These are phyloP conservation scores for Alviniconcha strummeri DNA, from an alignment of 2,888 invertebrate species.

Conservation along the genomic window DNA sequence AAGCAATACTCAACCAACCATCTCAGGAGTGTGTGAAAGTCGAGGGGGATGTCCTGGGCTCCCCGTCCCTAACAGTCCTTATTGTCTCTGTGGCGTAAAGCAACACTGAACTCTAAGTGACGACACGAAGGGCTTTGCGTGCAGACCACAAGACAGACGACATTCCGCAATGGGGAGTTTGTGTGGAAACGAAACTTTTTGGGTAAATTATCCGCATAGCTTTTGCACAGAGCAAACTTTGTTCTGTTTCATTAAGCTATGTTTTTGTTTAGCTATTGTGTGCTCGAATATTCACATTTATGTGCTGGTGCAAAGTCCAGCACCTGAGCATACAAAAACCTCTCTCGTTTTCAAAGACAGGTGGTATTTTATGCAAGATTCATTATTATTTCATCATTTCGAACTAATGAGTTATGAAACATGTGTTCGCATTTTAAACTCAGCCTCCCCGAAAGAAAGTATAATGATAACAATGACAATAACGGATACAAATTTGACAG, in stretches of 20 bases:
- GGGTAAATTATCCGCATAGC: not conserved
- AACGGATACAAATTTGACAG: not conserved
- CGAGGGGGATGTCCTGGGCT: no score
- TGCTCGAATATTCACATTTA: not conserved
- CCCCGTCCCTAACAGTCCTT: no score
- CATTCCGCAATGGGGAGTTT: not conserved
- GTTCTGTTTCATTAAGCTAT: not conserved
- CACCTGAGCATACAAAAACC: not conserved
- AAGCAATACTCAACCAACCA: no score
- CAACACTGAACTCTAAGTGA: no score
- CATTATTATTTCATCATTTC: not conserved
- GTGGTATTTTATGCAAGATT: not conserved
- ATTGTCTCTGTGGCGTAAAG: no score
- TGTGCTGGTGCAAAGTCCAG: not conserved
- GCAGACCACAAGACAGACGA: no score
- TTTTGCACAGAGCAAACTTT: no score
- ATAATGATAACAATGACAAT: not conserved
- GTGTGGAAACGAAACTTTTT: slow-evolving; percentile 22
- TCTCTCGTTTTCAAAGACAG: no score
- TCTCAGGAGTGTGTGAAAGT: no score
- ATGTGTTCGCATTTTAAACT: not conserved
- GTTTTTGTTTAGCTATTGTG: not conserved
- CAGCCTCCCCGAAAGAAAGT: not conserved
- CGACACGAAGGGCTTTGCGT: no score
- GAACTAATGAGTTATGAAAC: not conserved